These are phyloP conservation scores for Parthenolecanium corni DNA, from an alignment of 2,888 invertebrate genomes.

Conservation along the genomic window DNA sequence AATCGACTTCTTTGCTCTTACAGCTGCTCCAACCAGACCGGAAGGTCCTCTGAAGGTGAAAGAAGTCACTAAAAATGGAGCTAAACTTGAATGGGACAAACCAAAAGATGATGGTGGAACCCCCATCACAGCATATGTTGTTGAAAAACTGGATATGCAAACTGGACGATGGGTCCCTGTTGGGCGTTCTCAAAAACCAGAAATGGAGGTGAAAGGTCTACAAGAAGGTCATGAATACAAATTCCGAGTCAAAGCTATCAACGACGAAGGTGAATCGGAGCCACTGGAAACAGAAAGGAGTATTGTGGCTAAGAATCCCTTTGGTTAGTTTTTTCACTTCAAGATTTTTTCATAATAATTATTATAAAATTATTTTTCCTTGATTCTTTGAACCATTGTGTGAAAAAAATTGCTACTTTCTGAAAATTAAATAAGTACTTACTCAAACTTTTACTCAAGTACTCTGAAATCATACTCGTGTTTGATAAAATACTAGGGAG, in stretches of 20 bases:
- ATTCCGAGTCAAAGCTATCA: constrained; percentile 84
- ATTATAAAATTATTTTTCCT: no score
- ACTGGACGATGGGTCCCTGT: constrained; percentile 91
- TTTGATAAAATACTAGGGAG: no score
- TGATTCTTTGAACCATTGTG: no score
- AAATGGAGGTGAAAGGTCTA: constrained; percentile 76
- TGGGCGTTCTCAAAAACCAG: constrained; percentile 73
- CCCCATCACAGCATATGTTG: constrained; percentile 80
- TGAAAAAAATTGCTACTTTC: no score
- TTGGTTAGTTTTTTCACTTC: constrained; percentile 58
- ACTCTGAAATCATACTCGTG: no score
- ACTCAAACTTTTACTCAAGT: no score
- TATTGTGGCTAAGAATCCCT: constrained; percentile 92
- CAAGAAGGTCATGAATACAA: constrained; percentile 88
- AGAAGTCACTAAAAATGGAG: constrained; percentile 79
- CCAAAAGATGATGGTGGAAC: constrained; percentile 92
- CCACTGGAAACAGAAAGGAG: constrained; percentile 83
- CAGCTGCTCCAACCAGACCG: constrained; percentile 70
- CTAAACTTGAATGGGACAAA: constrained; percentile 84
- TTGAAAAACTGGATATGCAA: constrained; percentile 85
- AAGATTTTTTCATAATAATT: no score
- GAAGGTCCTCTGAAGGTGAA: constrained; percentile 78
- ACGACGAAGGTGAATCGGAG: constrained; percentile 90
- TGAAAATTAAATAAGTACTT: no score
- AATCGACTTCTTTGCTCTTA: constrained; percentile 19